Evolutionary conservation across 2,888 invertebrate species (phyloP).

Genomic region (Lithophane leautieri): DNA sequence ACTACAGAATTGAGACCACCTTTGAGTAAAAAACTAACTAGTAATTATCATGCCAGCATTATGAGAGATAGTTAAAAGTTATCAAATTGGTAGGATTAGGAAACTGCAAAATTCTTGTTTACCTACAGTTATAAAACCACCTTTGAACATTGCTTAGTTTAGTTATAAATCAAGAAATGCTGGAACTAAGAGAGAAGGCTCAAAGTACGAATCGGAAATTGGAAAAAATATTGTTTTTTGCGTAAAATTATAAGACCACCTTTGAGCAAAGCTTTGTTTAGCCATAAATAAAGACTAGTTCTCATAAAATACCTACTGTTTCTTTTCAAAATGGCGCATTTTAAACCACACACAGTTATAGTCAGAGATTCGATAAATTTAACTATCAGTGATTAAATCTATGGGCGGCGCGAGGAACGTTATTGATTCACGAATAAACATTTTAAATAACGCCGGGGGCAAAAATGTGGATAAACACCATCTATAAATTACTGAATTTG

Average conservation of each 20-base stretch:
- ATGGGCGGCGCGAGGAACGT: conserved; percentile 49
- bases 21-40: background rate
- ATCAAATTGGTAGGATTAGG: background rate
- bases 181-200: background rate
- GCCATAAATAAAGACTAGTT: conserved; percentile 21
- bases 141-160: background rate
- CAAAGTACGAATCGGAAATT: background rate
- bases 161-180: background rate
- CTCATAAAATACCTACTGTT: conserved; percentile 13
- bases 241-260: conserved; percentile 42
- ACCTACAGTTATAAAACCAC: conserved; percentile 25
- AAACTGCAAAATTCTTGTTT: background rate
- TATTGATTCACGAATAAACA: conserved; percentile 58
- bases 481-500: conserved; percentile 46
- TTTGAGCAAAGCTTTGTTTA: background rate
- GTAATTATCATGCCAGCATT: background rate
- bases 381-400: conserved; percentile 35
- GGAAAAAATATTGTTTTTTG: background rate
- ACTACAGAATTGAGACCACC: background rate
- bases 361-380: conserved; percentile 19
- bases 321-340: conserved; percentile 40
- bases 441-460: conserved; percentile 45
- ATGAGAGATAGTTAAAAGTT: background rate
- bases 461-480: conserved; percentile 29
- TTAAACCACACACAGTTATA: conserved; percentile 44